phyloP scores from a whole-genome alignment of 2,888 invertebrate species.

The Coleophora deauratella region DNA sequence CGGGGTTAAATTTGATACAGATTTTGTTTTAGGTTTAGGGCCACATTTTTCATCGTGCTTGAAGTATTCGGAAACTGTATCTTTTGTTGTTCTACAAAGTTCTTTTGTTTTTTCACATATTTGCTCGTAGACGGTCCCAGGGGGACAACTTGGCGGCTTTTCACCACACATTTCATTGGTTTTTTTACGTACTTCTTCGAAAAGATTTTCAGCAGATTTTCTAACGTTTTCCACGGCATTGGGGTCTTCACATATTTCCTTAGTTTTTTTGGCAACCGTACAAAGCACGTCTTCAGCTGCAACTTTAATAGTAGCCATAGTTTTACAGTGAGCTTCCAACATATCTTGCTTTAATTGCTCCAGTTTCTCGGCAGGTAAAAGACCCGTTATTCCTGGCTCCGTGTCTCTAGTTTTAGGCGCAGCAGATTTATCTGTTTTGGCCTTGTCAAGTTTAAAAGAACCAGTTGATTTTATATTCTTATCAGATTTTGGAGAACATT shows the following conservation, averaged over 20 bases:
- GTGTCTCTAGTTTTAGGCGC: too few species aligned
- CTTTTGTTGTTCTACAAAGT: background rate
- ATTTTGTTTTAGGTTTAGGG: background rate
- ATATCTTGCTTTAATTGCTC: too few species aligned
- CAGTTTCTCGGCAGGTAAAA: too few species aligned
- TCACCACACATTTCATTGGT: background rate
- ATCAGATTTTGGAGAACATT: background rate
- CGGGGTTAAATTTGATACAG: too few species aligned
- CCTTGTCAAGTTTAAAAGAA: too few species aligned
- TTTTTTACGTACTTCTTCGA: background rate
- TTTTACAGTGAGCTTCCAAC: too few species aligned
- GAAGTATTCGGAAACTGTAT: background rate
- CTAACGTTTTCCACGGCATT: background rate
- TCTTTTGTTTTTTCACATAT: background rate
- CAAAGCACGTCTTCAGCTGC: background rate
- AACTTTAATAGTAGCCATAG: background rate
- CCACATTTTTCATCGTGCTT: background rate
- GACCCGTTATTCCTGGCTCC: too few species aligned
- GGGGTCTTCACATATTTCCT: background rate
- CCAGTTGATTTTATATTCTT: background rate
- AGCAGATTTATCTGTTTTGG: too few species aligned
- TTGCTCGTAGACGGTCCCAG: background rate
- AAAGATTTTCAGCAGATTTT: background rate
- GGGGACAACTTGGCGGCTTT: too few species aligned
- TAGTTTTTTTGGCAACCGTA: background rate